Percentiles rank a stretch among this genome's conserved stretches.
phyloP scores from a whole-genome alignment of 2,797 vertebrate genomes.

The Channallabes apus region DNA sequence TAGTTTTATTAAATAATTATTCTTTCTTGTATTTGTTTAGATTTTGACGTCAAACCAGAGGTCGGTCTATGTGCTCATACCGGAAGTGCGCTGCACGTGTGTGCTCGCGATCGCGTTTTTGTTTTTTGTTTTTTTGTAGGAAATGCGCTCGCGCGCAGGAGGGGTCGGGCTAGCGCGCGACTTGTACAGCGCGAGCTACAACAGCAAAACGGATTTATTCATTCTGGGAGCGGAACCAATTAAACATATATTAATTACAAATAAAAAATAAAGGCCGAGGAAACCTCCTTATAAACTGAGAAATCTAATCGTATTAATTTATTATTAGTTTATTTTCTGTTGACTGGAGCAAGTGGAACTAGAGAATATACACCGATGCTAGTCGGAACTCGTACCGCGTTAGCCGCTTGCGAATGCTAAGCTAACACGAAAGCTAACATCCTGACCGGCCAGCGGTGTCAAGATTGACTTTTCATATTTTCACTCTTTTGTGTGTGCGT shows the following conservation, averaged over 20 bases:
- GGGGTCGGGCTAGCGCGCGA: not conserved
- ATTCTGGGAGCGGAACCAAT: not conserved
- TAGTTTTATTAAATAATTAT: not conserved
- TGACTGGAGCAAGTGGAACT: not conserved
- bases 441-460: not conserved
- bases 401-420: not conserved
- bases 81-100: conserved; percentile 22
- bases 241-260: not conserved
- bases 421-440: not conserved
- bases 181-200: not conserved
- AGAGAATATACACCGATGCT: not conserved
- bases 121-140: conserved; percentile 52
- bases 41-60: not conserved
- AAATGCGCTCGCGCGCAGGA: conserved; percentile 60
- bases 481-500: no score
- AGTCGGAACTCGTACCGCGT: conserved; percentile 9
- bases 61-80: not conserved
- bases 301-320: not conserved
- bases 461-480: not conserved
- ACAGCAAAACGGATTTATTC: not conserved
- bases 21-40: not conserved
- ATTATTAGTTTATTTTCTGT: not conserved
- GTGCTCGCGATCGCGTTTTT: conserved; percentile 62
- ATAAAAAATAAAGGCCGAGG: not conserved
- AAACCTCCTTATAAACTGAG: not conserved